Evolutionary conservation across 2,113 vertebrate species (phyloP), one percentile per base, ranked within the genome.

Genomic region (Hypocryptadius cinnamomeus): DNA sequence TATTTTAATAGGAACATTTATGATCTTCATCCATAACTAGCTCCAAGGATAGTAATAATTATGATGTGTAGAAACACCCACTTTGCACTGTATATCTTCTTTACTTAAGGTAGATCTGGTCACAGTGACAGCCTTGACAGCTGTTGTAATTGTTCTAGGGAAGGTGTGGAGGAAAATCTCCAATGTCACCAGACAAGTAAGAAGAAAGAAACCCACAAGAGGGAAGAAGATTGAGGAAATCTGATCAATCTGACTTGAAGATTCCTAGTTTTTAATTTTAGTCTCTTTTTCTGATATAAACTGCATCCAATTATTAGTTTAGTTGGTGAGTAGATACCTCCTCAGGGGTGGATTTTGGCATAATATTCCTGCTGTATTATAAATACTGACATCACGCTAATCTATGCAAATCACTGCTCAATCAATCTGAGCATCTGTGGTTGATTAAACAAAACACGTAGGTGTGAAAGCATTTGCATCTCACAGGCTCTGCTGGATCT

Each of bases 341-440:
- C 70, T 74, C 69, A 65, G 71, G 78, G 79, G 79, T 88, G 87
- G 87, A 78, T 93, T 94, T 91, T 93, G 94, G 90, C 87, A 83
- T 53, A 37, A 56, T 79, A 24, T 66, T 90, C 77, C 57, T 83
- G 56, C 53, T 40, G 48, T 85, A 79, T 95, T 94, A 90, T 78
- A 92, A 96, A 77, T 88, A 85, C 90, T 96, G 92, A 95, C 93
- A 93, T 95, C 85, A 88, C 13, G 6, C 70, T 95, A 80, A 93
- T 94, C 91, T 94, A 81, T 95, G 94, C 90, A 95, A 95, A 96
- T 94, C 51, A 66, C 79, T 53, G 85, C 93, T 95, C 93, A 90
- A 95, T 96, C 94, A 94, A 93, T 94, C 79, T 94, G 95, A 95
- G 95, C 93, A 90, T 96, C 87, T 96, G 94, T 70, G 92, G 91